Evolutionary conservation across 2,113 vertebrate genomes (phyloP).

Genomic region (Chaenogobius annularis): DNA sequence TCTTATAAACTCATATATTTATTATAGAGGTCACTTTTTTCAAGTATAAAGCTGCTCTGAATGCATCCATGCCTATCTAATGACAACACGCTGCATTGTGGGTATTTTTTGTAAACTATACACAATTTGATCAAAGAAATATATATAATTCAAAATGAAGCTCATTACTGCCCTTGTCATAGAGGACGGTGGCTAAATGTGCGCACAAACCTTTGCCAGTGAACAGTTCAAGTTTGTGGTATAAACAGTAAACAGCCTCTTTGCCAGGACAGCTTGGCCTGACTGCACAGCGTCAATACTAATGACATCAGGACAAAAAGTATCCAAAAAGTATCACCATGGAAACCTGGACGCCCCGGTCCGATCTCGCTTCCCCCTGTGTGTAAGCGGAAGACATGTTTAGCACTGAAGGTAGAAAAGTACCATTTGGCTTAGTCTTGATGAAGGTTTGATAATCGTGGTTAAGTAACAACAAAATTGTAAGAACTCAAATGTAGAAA

Average conservation of each 20-base stretch:
- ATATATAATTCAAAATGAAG: background rate
- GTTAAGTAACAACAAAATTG: no score
- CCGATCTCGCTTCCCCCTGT: conserved; percentile 30
- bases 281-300: conserved; percentile 68
- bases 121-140: background rate
- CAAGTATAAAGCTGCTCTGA: background rate
- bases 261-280: conserved; percentile 61
- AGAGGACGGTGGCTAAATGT: background rate
- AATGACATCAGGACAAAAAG: conserved; percentile 73
- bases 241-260: conserved; percentile 59
- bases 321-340: conserved; percentile 70
- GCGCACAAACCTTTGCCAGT: conserved; percentile 8
- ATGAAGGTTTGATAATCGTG: no score
- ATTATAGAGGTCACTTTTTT: no score
- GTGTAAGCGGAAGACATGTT: conserved; percentile 48
- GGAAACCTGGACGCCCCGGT: conserved; percentile 58
- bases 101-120: background rate
- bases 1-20: no score
- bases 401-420: conserved; percentile 29
- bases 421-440: no score
- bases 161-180: background rate
- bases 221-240: conserved; percentile 53
- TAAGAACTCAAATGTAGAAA: no score
- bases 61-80: background rate
- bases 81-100: background rate